Base-by-base conservation (phyloP, 1,140 invertebrate species). In the Pristionchus pacificus region DNA sequence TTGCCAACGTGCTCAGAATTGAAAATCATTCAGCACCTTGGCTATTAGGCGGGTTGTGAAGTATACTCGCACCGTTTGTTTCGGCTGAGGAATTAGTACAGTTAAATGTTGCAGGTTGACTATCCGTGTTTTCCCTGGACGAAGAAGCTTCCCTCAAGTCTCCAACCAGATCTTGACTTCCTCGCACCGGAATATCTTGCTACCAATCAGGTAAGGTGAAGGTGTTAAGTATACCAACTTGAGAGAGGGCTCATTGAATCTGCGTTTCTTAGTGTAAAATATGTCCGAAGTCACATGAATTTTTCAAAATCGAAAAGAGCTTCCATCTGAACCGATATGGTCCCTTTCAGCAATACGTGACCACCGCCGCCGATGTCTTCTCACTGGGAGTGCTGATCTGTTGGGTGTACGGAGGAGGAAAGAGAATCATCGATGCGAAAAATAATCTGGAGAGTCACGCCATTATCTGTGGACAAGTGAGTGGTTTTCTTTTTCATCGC, bases 91-190 rank as follows among this genome's bases (percentile, higher is more conserved):
- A 14, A n/a, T 68, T 3, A 63, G 62, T 10, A n/a, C 6, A 6
- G 62, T n/a, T n/a, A n/a, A n/a, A n/a, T n/a, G 13, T 69, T 32
- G 73, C 57, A 81, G 80, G 85, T 86, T 60, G 76, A 77, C 2
- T 84, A 80, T 59, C 79, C 83, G 19, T 85, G 83, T 75, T 85
- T 81, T 67, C 80, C 85, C 13, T 87, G 86, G 86, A 85, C 83
- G 2, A 83, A 84, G 65, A 86, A 86, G 71, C 66, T 84, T 14
- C 84, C 86, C 3, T 82, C 85, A 57, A 82, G 84, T 79, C 84
- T 85, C 19, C 86, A 87, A 77, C 86, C 86, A 19, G 85, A 87
- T 63, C 78, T 87, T 13, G 86, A 87, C 71, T 87, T 84, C 68
- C 78, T 86, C 38, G 86, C 86, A 25, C 86, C 86, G 32, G 86